Evolutionary conservation across 2,888 invertebrate genomes (phyloP).

Genomic region (Euphydryas editha): DNA sequence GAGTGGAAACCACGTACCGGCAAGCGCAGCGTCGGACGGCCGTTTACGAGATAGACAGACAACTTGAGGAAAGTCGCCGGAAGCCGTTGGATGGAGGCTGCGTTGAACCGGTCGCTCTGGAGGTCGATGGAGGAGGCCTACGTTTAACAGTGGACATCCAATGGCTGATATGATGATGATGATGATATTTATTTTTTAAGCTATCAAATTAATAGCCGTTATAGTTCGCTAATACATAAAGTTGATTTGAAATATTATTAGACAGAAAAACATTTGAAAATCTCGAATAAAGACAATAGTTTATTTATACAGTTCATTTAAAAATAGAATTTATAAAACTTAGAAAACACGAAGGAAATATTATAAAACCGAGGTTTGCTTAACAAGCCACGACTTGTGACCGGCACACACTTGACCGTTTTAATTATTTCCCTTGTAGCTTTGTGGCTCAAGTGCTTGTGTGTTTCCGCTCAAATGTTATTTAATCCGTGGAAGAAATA

Average conservation of each 20-base stretch:
- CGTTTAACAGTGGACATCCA: no score
- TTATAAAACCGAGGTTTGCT: constrained; percentile 16
- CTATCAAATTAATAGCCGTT: no score
- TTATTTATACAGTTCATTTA: background rate
- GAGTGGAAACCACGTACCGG: no score
- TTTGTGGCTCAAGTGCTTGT: constrained; percentile 34
- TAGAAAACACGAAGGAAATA: constrained; percentile 20
- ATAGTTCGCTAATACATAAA: no score
- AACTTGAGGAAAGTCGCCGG: no score
- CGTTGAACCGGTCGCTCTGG: no score
- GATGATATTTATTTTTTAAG: no score
- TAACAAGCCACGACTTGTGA: constrained; percentile 38
- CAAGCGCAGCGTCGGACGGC: no score
- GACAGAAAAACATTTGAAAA: background rate
- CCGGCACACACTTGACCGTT: constrained; percentile 40
- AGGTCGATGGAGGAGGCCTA: no score
- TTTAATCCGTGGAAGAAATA: constrained; percentile 12
- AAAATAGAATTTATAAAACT: constrained; percentile 32
- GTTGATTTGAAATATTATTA: background rate
- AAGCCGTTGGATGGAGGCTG: no score
- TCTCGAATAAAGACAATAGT: background rate
- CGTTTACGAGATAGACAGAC: no score
- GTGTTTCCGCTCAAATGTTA: constrained; percentile 20
- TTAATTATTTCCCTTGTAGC: constrained; percentile 40
- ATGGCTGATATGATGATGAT: no score